Evolutionary conservation across 2,113 vertebrate species (phyloP), one percentile per base, ranked within the genome.

Genomic region (Pedionomus torquatus): DNA sequence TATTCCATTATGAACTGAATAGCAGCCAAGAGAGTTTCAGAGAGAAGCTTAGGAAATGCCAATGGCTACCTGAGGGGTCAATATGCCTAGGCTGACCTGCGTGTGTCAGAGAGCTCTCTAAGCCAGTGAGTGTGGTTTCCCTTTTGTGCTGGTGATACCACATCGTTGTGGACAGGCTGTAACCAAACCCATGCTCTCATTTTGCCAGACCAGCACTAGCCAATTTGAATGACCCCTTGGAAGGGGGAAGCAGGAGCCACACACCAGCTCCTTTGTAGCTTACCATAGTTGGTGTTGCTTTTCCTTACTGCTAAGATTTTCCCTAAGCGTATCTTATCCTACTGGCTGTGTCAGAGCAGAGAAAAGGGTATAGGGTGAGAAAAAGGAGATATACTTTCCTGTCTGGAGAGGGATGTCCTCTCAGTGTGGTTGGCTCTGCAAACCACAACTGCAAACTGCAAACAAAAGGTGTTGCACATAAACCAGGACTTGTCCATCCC

Each of bases 211-310:
- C 57, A 71, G 3, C 7, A 33, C 17, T n/a, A 76, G 37, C n/a
- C 37, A 28, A 0, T 44, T 28, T 46, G 60, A 87, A 72, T 0
- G 0, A 37, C n/a, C 43, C 2, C 2, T 87, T 1, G 0, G 68
- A 91, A 83, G 41, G 26, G 48, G 85, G 61, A 78, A 85, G 48
- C 33, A 64, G 61, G 26, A 85, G 44, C 43, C 51, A 55, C 46
- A 17, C 0, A 6, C 37, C 75, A 83, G 68, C 51, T 83, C 55
- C 57, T 12, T 11, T 11, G 17, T 10, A 83, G 30, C 33, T 60
- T 1, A 0, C 23, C 30, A 6, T 54, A 24, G 54, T 2, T 46
- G 77, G 4, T 49, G 31, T 69, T 89, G 44, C 25, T 69, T 85
- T 81, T 84, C 49, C 52, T 84, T 52, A 20, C 35, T 21, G 66